Conservation (phyloP, 64 coral and sea anemone genomes). For the Stichodactyla mertensii region DNA sequence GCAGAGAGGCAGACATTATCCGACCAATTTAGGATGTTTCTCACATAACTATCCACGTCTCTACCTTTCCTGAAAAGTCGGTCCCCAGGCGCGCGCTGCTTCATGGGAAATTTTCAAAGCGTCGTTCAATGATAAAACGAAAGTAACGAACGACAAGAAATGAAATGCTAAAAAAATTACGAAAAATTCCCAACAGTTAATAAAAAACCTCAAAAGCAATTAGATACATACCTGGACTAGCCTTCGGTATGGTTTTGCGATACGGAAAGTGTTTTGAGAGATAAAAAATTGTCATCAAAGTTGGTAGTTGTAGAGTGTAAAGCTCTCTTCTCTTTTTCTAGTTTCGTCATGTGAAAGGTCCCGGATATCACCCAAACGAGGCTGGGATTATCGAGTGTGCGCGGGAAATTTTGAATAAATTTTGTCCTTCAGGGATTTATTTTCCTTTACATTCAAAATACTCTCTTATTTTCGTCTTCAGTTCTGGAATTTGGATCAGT, state of each 20-base stretch:
- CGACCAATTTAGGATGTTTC: neutral
- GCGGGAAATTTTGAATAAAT: constrained; percentile 34
- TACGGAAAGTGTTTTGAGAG: neutral
- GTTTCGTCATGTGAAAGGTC: constrained; percentile 25
- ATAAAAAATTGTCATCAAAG: neutral
- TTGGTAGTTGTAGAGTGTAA: neutral
- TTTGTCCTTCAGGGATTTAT: neutral
- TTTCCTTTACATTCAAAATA: neutral
- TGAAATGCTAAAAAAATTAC: neutral
- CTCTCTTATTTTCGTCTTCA: neutral
- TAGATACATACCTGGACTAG: neutral
- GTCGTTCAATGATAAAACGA: constrained; percentile 9
- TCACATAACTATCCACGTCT: constrained; percentile 1
- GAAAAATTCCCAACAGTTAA: neutral
- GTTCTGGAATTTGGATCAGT: neutral
- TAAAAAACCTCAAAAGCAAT: neutral
- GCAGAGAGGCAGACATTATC: neutral
- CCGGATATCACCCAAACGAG: constrained; percentile 32
- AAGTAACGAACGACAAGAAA: constrained; percentile 8
- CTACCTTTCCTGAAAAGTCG: neutral
- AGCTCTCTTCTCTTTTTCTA: neutral
- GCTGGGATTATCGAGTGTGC: constrained; percentile 16
- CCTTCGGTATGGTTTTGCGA: neutral
- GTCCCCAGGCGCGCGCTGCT: neutral
- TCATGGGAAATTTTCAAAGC: constrained; percentile 13